A percentile compares a stretch with the other conserved stretches of the same genome.
Evolutionary conservation across 1,140 invertebrate genomes (phyloP).

Genomic region (Globodera rostochiensis): DNA sequence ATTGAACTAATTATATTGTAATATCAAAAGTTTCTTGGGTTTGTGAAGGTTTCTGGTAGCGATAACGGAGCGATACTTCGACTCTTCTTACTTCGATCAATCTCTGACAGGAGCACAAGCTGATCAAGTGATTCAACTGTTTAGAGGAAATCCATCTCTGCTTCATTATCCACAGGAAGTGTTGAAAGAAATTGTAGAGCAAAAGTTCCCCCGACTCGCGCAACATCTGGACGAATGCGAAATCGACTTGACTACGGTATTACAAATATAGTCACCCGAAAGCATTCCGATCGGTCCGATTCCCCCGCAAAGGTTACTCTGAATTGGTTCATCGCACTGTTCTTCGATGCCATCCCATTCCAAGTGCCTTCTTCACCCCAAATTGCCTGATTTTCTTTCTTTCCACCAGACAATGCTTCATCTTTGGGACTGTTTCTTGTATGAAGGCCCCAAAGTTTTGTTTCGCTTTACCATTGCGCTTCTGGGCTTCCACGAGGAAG

Average conservation of each 20-base stretch:
- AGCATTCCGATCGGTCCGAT: background rate
- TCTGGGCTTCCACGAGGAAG: conserved; percentile 72
- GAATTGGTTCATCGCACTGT: conserved; percentile 71
- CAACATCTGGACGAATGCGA: conserved; percentile 68
- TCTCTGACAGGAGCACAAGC: conserved; percentile 70
- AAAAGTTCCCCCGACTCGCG: conserved; percentile 67
- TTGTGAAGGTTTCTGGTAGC: conserved; percentile 66
- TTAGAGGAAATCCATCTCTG: background rate
- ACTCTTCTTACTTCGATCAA: conserved; percentile 69
- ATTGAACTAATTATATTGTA: background rate
- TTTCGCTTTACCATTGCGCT: conserved; percentile 83
- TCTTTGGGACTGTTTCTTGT: conserved; percentile 86
- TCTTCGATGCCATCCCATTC: conserved; percentile 71
- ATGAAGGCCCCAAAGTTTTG: conserved; percentile 85
- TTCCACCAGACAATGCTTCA: conserved; percentile 68
- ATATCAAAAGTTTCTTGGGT: background rate
- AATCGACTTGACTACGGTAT: conserved; percentile 69
- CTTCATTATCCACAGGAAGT: conserved; percentile 65
- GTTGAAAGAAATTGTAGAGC: conserved; percentile 68
- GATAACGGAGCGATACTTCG: conserved; percentile 69
- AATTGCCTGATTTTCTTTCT: background rate
- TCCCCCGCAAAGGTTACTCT: conserved; percentile 65
- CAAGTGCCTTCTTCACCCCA: conserved; percentile 56
- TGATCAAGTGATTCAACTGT: conserved; percentile 61
- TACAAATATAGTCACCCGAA: background rate